These are phyloP conservation scores for Euproctis similis DNA, from an alignment of 2,888 invertebrate genomes.

Conservation along the genomic window DNA sequence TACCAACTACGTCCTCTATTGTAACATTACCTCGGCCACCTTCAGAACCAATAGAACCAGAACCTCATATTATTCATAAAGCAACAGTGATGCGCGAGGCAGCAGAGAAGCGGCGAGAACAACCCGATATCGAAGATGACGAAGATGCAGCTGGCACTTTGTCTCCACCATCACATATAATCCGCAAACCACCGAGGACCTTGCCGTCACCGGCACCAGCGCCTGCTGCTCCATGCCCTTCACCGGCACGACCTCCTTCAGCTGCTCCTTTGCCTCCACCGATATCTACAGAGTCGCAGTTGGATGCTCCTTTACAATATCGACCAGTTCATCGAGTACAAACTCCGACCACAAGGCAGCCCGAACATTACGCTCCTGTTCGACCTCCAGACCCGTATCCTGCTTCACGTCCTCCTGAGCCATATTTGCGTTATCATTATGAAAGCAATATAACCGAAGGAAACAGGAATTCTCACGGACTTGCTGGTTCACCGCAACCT, in stretches of 20 bases:
- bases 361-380: slow-evolving; percentile 52
- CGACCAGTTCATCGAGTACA: slow-evolving; percentile 48
- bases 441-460: slow-evolving; percentile 44
- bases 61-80: slow-evolving; percentile 72
- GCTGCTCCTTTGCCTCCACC: slow-evolving; percentile 36
- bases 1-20: slow-evolving; percentile 40
- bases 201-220: slow-evolving; percentile 59
- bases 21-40: slow-evolving; percentile 62
- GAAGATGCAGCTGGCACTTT: slow-evolving; percentile 53
- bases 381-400: slow-evolving; percentile 61
- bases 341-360: slow-evolving; percentile 50
- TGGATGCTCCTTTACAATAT: slow-evolving; percentile 40
- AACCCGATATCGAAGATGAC: slow-evolving; percentile 62
- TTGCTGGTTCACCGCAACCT: slow-evolving; percentile 52
- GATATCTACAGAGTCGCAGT: slow-evolving; percentile 38
- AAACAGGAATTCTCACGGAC: slow-evolving; percentile 44
- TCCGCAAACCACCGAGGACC: slow-evolving; percentile 55
- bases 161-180: slow-evolving; percentile 70
- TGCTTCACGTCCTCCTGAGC: slow-evolving; percentile 54
- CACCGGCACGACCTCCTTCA: slow-evolving; percentile 56
- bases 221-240: slow-evolving; percentile 47
- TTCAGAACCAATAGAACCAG: slow-evolving; percentile 67
- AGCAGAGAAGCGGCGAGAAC: slow-evolving; percentile 62
- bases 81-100: slow-evolving; percentile 73
- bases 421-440: slow-evolving; percentile 54